Evolutionary conservation across 2,888 invertebrate species (phyloP).

Genomic region (Junonia oenone): DNA sequence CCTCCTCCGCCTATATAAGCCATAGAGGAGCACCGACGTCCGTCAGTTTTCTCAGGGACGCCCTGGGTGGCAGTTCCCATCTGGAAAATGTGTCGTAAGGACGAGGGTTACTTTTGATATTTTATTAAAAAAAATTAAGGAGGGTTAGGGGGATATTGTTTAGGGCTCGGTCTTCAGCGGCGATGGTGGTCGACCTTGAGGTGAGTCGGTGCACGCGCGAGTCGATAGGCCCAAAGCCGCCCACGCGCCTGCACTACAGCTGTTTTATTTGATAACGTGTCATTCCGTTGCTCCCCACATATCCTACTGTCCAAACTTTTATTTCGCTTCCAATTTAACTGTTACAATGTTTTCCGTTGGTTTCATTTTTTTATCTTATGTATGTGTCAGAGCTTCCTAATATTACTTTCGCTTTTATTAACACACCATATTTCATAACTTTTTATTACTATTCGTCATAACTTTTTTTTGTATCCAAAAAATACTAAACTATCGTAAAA

Average conservation of each 20-base stretch:
- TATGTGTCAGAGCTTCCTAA: background rate
- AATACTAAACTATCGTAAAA: background rate
- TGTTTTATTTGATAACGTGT: conserved; percentile 64
- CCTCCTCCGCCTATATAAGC: conserved; percentile 59
- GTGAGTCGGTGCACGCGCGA: conserved; percentile 63
- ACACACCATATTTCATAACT: background rate
- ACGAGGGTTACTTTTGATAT: conserved; percentile 59
- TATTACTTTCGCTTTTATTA: background rate
- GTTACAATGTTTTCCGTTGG: conserved; percentile 10
- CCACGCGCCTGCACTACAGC: conserved; percentile 69
- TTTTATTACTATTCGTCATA: background rate
- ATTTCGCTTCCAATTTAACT: conserved; percentile 15
- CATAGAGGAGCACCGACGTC: conserved; percentile 55
- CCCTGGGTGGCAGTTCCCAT: conserved; percentile 56
- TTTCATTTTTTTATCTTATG: conserved; percentile 6
- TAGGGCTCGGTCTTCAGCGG: conserved; percentile 46
- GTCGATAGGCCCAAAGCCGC: conserved; percentile 60
- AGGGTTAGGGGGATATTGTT: conserved; percentile 47
- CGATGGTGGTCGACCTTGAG: conserved; percentile 61
- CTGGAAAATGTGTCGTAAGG: conserved; percentile 56
- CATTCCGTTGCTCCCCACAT: conserved; percentile 31
- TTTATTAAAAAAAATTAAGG: conserved; percentile 47
- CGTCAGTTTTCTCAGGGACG: conserved; percentile 73
- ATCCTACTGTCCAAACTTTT: conserved; percentile 16
- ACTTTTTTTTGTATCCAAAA: background rate